Evolutionary conservation across 2,113 vertebrate species (phyloP), one percentile per base, ranked within the genome.

Genomic region (Cygnus buccinator): DNA sequence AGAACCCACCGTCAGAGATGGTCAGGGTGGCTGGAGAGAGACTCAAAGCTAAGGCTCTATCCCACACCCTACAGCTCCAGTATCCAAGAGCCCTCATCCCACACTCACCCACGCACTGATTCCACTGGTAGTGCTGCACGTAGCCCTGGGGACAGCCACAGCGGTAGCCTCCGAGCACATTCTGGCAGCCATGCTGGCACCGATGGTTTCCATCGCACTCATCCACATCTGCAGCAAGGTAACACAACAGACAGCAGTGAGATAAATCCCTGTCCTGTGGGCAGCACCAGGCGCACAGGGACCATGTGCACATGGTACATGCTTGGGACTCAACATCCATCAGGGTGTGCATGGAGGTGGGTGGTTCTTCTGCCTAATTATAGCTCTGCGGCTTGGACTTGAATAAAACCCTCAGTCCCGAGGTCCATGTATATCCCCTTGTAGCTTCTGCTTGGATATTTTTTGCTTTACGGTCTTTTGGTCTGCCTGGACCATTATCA

Each of bases 101-200:
- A 26, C 80, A 97, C 98, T 98, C 92, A 99, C 99, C 99, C 95
- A 99, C 99, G 37, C 99, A 99, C 97, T 99, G 99, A 96, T 99
- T 99, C 99, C 99, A 99, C 97, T 99, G 99, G 97, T 99, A 99
- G 97, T 99, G 99, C 71, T 98, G 99, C 35, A 99, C 98, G 37
- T 99, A 99, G 84, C 99, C 99, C 87, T 99, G 99, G 1, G 99
- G 99, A 50, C 99, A 99, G 97, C 98, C 98, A 0, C 99, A 99
- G 94, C 99, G 98, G 97, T 97, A 99, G 3, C 99, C 99, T 9
- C 99, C 99, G 8, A 99, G 91, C 97, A 99, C 98, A 17, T 99
- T 99, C 97, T 99, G 99, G 89, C 99, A 99, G 89, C 99, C 99
- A 0, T 99, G 98, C 84, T 99, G 99, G 95, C 99, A 99, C 73